Conservation (phyloP, 2,888 invertebrate genomes). For the Cosmopolites sordidus region DNA sequence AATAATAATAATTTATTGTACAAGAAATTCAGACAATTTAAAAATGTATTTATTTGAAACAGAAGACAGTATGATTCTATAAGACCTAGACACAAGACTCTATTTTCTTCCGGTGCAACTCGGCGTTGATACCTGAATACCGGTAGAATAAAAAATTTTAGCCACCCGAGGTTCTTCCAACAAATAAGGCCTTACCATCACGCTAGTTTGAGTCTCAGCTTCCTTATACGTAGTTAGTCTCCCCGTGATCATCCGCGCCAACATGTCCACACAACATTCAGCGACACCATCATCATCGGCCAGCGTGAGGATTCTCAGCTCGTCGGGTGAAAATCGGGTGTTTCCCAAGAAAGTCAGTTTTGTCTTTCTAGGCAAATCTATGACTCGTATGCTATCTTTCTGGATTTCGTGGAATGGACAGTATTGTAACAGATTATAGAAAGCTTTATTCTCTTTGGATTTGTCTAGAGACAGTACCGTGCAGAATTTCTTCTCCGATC, state of each 20-base stretch:
- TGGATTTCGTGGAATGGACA: conserved; percentile 34
- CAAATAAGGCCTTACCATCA: conserved; percentile 30
- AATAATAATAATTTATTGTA: no score
- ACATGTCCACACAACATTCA: conserved; percentile 27
- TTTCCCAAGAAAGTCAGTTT: conserved; percentile 26
- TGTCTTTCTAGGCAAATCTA: conserved; percentile 30
- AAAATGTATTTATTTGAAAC: no score
- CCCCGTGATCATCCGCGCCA: conserved; percentile 17
- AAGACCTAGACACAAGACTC: no score
- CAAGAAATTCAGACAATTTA: no score
- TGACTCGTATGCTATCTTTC: conserved; percentile 26
- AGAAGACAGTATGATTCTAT: no score
- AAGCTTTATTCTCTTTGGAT: conserved; percentile 14
- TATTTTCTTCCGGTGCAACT: no score
- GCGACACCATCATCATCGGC: conserved; percentile 34
- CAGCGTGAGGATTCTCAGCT: conserved; percentile 22
- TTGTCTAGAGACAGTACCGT: conserved; percentile 19
- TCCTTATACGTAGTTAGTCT: conserved; percentile 17
- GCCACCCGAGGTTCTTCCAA: conserved; percentile 28
- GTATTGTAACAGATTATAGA: conserved; percentile 31
- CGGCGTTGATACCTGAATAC: conserved; percentile 10
- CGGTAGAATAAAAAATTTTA: conserved; percentile 14
- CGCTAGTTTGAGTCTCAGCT: conserved; percentile 28
- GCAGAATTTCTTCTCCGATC: conserved; percentile 29
- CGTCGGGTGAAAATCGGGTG: conserved; percentile 7